Evolutionary conservation across 2,888 invertebrate species (phyloP), one percentile per base, ranked within the genome.

Genomic region (Myopa testacea): DNA sequence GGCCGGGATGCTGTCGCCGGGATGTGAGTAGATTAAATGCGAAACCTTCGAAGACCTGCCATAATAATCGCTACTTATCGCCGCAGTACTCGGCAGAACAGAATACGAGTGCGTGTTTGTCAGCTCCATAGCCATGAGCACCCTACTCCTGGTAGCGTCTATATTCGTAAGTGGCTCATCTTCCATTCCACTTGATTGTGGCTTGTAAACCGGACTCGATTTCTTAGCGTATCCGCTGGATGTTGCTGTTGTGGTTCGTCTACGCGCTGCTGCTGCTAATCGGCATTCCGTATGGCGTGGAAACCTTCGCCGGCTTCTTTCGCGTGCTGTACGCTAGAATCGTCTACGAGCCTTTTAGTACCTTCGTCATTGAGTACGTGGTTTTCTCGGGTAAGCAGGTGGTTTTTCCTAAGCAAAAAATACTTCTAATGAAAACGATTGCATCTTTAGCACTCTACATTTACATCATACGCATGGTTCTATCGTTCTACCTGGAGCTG

Each of bases 221-320:
- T 16, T 75, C 52, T 19, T 14, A 75, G 75, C 19, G 45, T 19
- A 38, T 45, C 10, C 55, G 52, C 4, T 67, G 19, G 19, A 14
- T 67, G 58, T 40, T 75, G 19, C 16, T 65, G 12, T n/a, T 16
- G 19, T 75, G 75, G 75, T 40, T n/a, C 37, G 6, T 19, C 12
- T 68, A 75, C 45, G 75, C 75, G 1, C 10, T 68, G 26, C 12
- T 68, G 14, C 19, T 75, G n/a, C 40, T 75, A 0, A 14, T 68
- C 1, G 75, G 75, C 52, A 40, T 68, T 8, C 75, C 75, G 14
- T 68, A 58, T 6, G 38, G 75, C 52, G n/a, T 75, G 10, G 75
- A 68, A n/a, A 34, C 58, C 4, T 19, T 75, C 19, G 55, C 38
- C 12, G 55, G 19, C 37, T 75, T 58, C 40, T 75, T 38, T 58